Conservation (phyloP, 2,888 invertebrate genomes). For the Ferdinandea cuprea region DNA sequence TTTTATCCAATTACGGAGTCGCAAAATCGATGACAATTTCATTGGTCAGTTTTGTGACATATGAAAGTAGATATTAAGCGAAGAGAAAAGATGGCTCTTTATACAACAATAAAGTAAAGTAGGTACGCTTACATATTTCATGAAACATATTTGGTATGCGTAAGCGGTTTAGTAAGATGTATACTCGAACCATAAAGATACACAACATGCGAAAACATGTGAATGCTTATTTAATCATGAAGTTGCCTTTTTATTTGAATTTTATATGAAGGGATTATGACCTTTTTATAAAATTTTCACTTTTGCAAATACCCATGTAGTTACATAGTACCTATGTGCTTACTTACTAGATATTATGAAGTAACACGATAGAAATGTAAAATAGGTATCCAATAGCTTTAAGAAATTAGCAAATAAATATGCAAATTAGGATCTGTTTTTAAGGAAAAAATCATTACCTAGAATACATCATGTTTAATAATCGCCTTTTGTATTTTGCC, state of each 20-base stretch:
- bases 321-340: too few species aligned
- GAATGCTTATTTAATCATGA: background rate
- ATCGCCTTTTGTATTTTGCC: too few species aligned
- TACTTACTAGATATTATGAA: too few species aligned
- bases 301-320: too few species aligned
- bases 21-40: constrained; percentile 9
- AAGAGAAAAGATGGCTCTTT: background rate
- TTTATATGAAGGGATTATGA: background rate
- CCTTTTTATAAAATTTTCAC: too few species aligned
- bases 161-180: background rate
- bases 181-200: background rate
- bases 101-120: background rate
- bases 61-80: background rate
- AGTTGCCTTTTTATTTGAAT: background rate
- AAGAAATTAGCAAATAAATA: too few species aligned
- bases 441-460: too few species aligned
- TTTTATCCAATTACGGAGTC: constrained; percentile 27
- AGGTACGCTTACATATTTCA: background rate
- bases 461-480: too few species aligned
- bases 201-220: background rate
- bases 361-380: too few species aligned
- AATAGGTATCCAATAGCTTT: too few species aligned
- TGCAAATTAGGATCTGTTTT: too few species aligned
- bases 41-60: constrained; percentile 23
- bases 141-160: constrained; percentile 18